Evolutionary conservation across 2,888 invertebrate species (phyloP).

Genomic region (Drosophila seclusa): DNA sequence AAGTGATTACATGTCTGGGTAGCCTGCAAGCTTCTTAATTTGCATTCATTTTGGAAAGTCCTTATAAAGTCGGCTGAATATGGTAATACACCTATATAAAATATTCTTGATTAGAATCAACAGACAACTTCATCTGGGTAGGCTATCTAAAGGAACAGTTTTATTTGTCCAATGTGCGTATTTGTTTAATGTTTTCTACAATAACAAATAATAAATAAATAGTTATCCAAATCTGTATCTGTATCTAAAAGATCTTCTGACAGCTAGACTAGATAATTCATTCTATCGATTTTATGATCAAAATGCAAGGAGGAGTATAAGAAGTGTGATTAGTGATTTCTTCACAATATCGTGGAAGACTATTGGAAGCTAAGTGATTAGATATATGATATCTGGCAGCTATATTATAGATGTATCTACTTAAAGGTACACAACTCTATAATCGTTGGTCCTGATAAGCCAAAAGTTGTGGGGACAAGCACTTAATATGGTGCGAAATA

Average conservation of each 20-base stretch:
- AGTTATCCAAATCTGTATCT: background rate
- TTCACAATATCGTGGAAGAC: background rate
- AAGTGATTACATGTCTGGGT: background rate
- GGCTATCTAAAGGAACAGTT: background rate
- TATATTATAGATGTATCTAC: background rate
- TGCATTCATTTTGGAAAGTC: too few relatives aligned
- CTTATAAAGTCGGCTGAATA: fast-evolving
- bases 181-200: too few relatives aligned
- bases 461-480: background rate
- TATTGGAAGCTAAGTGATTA: background rate
- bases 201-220: background rate
- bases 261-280: fast-evolving
- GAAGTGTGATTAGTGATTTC: background rate
- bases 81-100: background rate
- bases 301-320: background rate
- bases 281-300: background rate
- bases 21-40: background rate
- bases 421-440: background rate
- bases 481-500: background rate
- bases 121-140: background rate
- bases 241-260: background rate
- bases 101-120: background rate
- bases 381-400: background rate
- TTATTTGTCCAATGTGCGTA: too few relatives aligned
- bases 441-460: background rate